Conservation (phyloP, 92 coral and sea anemone genomes). For the Palythoa grandiflora region DNA sequence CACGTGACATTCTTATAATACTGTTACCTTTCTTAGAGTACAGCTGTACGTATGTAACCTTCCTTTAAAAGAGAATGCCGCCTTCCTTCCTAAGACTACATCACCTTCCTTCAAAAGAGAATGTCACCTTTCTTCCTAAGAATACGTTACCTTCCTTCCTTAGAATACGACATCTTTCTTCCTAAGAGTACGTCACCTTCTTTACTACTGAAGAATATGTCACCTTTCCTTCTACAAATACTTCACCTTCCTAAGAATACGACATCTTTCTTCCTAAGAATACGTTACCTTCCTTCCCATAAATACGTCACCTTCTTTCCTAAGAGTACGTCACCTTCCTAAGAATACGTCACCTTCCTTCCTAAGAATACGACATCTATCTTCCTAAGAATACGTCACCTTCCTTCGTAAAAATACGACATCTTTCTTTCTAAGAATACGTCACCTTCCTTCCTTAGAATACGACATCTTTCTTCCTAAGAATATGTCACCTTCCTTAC, state of each 20-base stretch:
- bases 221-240: too few relatives aligned
- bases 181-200: not conserved
- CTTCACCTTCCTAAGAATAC: not conserved
- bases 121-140: not conserved
- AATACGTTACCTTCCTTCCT: not conserved
- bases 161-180: not conserved
- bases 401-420: not conserved
- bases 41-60: not conserved
- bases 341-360: not conserved
- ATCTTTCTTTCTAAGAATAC: not conserved
- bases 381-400: not conserved
- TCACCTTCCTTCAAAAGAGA: not conserved
- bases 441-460: not conserved
- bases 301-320: not conserved
- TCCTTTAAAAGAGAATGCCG: not conserved
- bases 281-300: not conserved
- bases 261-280: too few relatives aligned
- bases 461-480: not conserved
- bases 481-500: not conserved
- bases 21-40: too few relatives aligned
- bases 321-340: not conserved
- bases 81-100: not conserved
- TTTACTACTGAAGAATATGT: not conserved
- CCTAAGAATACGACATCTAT: not conserved
- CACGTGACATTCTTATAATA: not conserved